A percentile compares a stretch with the other conserved stretches of the same genome.
Conservation (phyloP, 2,797 vertebrate species). For the Rhynchonycteris naso region DNA sequence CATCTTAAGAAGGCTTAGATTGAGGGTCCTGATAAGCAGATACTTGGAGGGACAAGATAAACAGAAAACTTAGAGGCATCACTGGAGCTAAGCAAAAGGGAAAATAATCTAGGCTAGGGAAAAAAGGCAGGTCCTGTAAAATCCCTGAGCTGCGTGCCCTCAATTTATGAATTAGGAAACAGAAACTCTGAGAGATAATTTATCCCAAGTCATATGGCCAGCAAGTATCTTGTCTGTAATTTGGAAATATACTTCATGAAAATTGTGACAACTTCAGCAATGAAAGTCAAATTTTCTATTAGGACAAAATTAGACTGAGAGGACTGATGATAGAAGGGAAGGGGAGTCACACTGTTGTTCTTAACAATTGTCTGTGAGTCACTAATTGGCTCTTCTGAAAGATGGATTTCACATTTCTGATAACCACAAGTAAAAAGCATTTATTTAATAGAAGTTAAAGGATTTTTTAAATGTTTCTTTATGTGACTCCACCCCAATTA, state of each 20-base stretch:
- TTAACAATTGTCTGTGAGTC: background rate
- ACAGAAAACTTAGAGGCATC: background rate
- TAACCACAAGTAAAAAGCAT: background rate
- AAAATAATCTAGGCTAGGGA: background rate
- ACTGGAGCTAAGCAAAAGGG: background rate
- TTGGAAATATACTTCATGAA: background rate
- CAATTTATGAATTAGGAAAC: background rate
- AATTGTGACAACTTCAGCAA: background rate
- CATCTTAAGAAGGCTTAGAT: background rate
- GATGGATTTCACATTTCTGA: background rate
- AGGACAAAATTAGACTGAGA: background rate
- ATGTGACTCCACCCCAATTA: background rate
- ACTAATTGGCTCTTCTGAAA: background rate
- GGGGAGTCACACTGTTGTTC: background rate
- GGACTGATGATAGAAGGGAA: background rate
- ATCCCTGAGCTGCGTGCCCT: background rate
- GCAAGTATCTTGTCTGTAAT: background rate
- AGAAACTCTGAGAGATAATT: background rate
- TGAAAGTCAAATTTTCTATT: background rate
- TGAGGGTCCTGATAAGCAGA: background rate
- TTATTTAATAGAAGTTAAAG: background rate
- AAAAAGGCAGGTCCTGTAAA: background rate
- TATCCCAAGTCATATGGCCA: background rate
- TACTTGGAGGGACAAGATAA: background rate
- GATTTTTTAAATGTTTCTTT: background rate